Base-by-base conservation (phyloP, 2,113 vertebrate species). In the Macquaria ambigua region DNA sequence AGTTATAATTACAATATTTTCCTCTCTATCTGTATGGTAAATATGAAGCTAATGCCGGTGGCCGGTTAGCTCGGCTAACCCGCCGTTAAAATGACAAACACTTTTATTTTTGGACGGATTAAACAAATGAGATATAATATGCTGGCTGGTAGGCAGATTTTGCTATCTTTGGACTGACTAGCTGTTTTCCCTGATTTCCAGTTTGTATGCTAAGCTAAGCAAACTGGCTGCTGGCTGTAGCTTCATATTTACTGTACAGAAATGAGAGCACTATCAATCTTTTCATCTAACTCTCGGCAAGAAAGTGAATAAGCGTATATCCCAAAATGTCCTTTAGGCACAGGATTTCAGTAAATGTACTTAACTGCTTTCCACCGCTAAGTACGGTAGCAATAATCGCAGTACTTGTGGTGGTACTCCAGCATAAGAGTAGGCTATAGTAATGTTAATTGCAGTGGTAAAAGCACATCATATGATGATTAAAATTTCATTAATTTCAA, bases 201-300 rank as follows among this genome's bases (percentile, higher is more conserved):
- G 14, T 62, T 43, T 39, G 63, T 80, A 71, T 59, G 58, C 31
- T 71, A 52, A 21, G 46, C 67, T 71, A 71, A 52, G 14, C 23
- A 4, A 58, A 72, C 20, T 41, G 25, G 21, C 52, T 9, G 23
- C 37, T 43, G 16, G 14, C 10, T 20, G 21, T 37, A 55, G 66
- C 41, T 34, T 77, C 16, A 41, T 31, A 41, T 66, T 64, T 53
- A 39, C 31, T 3, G 0, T 58, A 28, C 11, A 50, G 10, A 46
- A 28, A 28, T 46, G 1, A 20, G 10, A 31, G 11, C 14, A 16
- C 3, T 48, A 46, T 62, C 28, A 8, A 12, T 56, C 37, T 74
- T 56, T 18, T 55, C 23, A 39, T 71, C 11, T 4, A 23, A 16
- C 3, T 15, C 10, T 28, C 6, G 0, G 31, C 53, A 41, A 73